Evolutionary conservation across 2,797 vertebrate genomes (phyloP), one percentile per base, ranked within the genome.

Genomic region (Eptatretus atami): DNA sequence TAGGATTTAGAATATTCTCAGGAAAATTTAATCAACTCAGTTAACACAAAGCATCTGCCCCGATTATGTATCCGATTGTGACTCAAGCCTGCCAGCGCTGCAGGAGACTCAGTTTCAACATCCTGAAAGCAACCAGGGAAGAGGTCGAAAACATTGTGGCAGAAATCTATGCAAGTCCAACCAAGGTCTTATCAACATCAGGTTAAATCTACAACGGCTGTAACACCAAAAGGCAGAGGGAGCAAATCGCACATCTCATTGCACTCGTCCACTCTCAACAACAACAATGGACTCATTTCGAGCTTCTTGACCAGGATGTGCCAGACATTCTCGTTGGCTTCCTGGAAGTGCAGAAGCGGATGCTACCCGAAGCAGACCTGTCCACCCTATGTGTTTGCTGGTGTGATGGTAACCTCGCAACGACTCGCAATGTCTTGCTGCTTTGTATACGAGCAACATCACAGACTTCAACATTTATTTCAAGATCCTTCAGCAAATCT

Each of bases 381-480:
- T 14, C 90, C 90, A 11, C 86, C 88, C 90, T 88, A 96, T 84
- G 84, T 81, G 73, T n/a, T 79, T 87, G 68, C 79, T 95, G 90
- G 90, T 53, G 82, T 72, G 73, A 96, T 84, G 66, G 84, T 79
- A 69, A 95, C 74, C 71, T 90, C 84, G 1, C 88, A 80, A 3
- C n/a, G n/a, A 87, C 72, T 66, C 70, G 76, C 65, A 76, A 79
- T 5, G 76, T 82, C 76, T 92, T 96, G 53, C 78, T 86, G 71
- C 76, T n/a, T n/a, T 95, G 70, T 84, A 93, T 64, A 95, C 88
- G 70, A 90, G 82, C 75, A 95, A 77, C 74, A 74, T 84, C 73
- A 95, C 82, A 0, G 77, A 73, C 68, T 78, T 92, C 90, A 70
- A 79, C 75, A 12, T 84, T 92, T 72, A 81, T n/a, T n/a, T n/a